Base-by-base conservation (phyloP, 1,140 invertebrate species). In the Trichonephila clavata region DNA sequence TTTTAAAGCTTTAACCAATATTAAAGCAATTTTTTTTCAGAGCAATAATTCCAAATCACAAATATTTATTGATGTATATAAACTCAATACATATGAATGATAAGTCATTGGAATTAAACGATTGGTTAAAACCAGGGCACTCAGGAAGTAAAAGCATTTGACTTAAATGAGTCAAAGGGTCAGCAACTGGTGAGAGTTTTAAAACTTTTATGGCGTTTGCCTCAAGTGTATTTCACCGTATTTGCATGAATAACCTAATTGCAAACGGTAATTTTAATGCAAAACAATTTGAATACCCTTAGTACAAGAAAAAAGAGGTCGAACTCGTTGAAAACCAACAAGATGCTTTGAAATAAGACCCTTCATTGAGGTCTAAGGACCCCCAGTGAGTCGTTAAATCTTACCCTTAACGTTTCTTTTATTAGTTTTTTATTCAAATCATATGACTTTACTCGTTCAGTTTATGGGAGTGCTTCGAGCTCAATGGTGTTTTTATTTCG, bases 211-310 rank as follows among this genome's bases (percentile, higher is more conserved):
- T 24, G 21, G 21, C 43, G 10, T 84, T 6, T 57, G 81, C 57
- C 81, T 84, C 21, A 50, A 84, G 81, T 24, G 32, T 10, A 59
- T 57, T 59, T 50, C 57, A 57, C 21, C 13, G n/a, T 39, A 84
- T 16, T 57, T 84, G 57, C 57, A 84, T 84, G 50, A 43, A 24
- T 84, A 84, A 84, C 81, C 81, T 84, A 59, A 50, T 24, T 84
- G 81, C 32, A 14, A 77, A 77, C 18, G 71, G 27, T 16, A 13
- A 77, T 39, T 32, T 77, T 77, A 77, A 77, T 39, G 71, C 18
- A 32, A 77, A 77, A 77, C 71, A 77, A 77, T 77, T 7, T 27
- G 16, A 14, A 39, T 77, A 27, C 27, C 32, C 16, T 77, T 27
- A 77, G 27, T 77, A 5, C 27, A 32, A 8, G 71, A 20, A 77